Percentiles rank a stretch among this genome's conserved stretches.
Evolutionary conservation across 1,140 invertebrate genomes (phyloP).

Genomic region (Apis florea): DNA sequence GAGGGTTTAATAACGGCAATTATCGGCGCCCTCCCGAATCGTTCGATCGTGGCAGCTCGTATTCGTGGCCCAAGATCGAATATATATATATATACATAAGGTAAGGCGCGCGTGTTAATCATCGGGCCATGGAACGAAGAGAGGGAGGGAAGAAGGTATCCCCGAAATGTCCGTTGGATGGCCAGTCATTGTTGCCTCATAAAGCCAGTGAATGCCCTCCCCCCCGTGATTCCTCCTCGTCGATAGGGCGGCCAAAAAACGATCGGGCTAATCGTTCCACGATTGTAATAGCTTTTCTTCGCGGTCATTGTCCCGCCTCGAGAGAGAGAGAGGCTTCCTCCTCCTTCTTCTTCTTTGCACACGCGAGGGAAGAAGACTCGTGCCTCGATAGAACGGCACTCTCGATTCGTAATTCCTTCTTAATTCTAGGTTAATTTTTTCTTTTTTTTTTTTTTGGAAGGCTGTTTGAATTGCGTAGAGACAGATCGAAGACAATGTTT

Average conservation of each 20-base stretch:
- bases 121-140: slow-evolving; percentile 34
- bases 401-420: too few species aligned
- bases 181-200: slow-evolving; percentile 72
- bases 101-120: slow-evolving; percentile 64
- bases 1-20: slow-evolving; percentile 52
- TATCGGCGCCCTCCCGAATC: slow-evolving; percentile 59
- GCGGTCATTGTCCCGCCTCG: slow-evolving; percentile 64
- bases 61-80: slow-evolving; percentile 51
- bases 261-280: slow-evolving; percentile 72
- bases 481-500: too few species aligned
- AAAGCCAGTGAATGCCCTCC: slow-evolving; percentile 66
- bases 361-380: too few species aligned
- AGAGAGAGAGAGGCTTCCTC: background rate
- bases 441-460: too few species aligned
- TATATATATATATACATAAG: slow-evolving; percentile 1
- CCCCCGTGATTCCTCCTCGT: slow-evolving; percentile 53
- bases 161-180: slow-evolving; percentile 60
- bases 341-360: too few species aligned
- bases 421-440: too few species aligned
- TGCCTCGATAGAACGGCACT: too few species aligned
- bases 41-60: slow-evolving; percentile 49
- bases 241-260: slow-evolving; percentile 58
- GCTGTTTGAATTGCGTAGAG: too few species aligned
- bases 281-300: slow-evolving; percentile 72
- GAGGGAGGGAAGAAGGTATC: background rate